Conservation (phyloP, 1,140 invertebrate genomes). For the Zaprionus tsacasi region DNA sequence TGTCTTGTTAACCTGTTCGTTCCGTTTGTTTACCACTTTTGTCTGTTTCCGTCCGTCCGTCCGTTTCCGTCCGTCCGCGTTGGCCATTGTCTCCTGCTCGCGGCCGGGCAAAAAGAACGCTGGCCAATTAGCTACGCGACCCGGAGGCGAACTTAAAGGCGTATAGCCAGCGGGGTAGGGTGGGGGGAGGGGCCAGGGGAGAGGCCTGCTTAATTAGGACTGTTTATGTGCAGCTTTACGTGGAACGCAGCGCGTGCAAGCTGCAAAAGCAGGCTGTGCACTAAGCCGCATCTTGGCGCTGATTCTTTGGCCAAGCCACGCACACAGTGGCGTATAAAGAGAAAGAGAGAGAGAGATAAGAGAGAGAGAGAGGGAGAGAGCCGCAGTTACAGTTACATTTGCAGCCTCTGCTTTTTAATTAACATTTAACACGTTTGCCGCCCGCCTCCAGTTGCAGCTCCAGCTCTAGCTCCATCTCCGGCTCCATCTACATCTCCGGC, state of each 20-base stretch:
- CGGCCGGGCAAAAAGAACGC: constrained; percentile 62
- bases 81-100: constrained; percentile 53
- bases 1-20: constrained; percentile 58
- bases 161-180: neutral
- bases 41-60: constrained; percentile 28
- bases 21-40: constrained; percentile 34
- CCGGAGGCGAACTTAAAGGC: constrained; percentile 35
- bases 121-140: constrained; percentile 68
- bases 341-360: neutral
- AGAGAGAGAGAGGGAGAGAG: neutral
- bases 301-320: constrained; percentile 1
- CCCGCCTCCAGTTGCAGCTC: neutral
- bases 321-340: constrained; percentile 11
- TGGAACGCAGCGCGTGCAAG: constrained; percentile 7
- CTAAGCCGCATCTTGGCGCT: constrained; percentile 38
- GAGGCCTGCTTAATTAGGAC: constrained; percentile 63
- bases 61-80: constrained; percentile 19
- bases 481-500: neutral
- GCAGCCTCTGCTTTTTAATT: constrained; percentile 70
- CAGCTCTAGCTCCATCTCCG: neutral
- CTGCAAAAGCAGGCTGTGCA: constrained; percentile 36
- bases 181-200: neutral
- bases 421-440: constrained; percentile 74
- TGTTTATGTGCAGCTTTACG: constrained; percentile 66
- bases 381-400: constrained; percentile 27